Percentiles rank a stretch among this genome's conserved stretches.
Conservation (phyloP, 2,888 invertebrate genomes). For the Dromius quadrimaculatus region DNA sequence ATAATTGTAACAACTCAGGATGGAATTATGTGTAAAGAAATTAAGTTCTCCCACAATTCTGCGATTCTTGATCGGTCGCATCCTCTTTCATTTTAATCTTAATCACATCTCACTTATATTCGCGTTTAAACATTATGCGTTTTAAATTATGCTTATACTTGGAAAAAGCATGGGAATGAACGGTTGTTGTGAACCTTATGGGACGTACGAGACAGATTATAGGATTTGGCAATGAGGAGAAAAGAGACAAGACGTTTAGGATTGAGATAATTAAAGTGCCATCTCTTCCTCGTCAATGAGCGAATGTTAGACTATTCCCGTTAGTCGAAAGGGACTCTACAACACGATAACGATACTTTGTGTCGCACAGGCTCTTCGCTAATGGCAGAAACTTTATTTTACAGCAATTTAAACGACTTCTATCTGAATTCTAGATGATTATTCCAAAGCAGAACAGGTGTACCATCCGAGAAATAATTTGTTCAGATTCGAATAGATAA, state of each 20-base stretch:
- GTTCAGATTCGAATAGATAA: conserved; percentile 13
- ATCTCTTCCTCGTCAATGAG: conserved; percentile 48
- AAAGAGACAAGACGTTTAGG: conserved; percentile 6
- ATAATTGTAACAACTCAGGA: too few relatives aligned
- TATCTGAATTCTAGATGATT: too few relatives aligned
- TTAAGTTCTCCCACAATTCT: not conserved
- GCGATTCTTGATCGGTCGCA: too few relatives aligned
- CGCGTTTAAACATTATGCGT: conserved; percentile 35
- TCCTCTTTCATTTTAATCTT: conserved; percentile 12
- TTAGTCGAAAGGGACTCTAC: conserved; percentile 29
- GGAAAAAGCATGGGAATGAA: conserved; percentile 36
- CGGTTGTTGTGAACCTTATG: conserved; percentile 34
- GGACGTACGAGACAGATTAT: not conserved
- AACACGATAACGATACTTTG: conserved; percentile 28
- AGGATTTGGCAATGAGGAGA: not conserved
- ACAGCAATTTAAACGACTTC: conserved; percentile 11
- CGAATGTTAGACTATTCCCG: conserved; percentile 36
- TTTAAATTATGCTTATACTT: conserved; percentile 34
- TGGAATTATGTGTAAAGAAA: too few relatives aligned
- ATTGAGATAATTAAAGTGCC: conserved; percentile 46
- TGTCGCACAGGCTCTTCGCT: conserved; percentile 15
- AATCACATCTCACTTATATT: conserved; percentile 42
- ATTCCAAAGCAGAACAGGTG: too few relatives aligned
- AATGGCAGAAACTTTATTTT: conserved; percentile 13
- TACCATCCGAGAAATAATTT: conserved; percentile 23